phyloP scores from a whole-genome alignment of 2,113 vertebrate species.

The Columba livia region DNA sequence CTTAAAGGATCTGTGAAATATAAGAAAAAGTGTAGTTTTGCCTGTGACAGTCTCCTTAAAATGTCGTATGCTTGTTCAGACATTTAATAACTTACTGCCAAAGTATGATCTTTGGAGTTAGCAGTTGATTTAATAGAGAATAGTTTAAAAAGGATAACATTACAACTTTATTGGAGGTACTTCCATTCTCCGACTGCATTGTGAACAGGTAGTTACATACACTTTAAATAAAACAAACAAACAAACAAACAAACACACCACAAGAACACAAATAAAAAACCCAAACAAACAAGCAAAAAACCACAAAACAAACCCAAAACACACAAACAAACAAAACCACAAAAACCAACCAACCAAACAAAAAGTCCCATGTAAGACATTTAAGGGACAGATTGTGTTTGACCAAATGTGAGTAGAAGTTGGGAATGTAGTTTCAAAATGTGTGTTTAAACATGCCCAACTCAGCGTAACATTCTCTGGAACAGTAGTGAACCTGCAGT shows the following conservation, averaged over 20 bases:
- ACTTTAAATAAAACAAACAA: neutral
- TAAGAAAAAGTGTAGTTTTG: neutral
- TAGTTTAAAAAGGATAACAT: neutral
- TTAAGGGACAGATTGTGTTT: neutral
- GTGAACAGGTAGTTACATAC: neutral
- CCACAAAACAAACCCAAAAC: no score
- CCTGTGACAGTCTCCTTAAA: neutral
- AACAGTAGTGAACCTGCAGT: neutral
- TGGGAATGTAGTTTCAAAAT: neutral
- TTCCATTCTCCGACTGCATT: neutral
- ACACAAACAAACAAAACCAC: no score
- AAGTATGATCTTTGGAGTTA: neutral
- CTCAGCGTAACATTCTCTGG: neutral
- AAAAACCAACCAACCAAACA: no score
- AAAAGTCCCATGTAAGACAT: neutral
- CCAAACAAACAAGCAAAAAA: no score
- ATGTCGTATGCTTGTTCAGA: neutral
- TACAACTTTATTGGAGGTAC: neutral
- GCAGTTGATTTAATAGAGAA: neutral
- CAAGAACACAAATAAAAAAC: no score
- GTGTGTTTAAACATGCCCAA: neutral
- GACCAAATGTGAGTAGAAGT: neutral
- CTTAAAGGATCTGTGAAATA: neutral
- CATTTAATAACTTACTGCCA: neutral
- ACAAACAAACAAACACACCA: no score